Base-by-base conservation (phyloP, 2,113 vertebrate genomes). In the Vimba vimba region DNA sequence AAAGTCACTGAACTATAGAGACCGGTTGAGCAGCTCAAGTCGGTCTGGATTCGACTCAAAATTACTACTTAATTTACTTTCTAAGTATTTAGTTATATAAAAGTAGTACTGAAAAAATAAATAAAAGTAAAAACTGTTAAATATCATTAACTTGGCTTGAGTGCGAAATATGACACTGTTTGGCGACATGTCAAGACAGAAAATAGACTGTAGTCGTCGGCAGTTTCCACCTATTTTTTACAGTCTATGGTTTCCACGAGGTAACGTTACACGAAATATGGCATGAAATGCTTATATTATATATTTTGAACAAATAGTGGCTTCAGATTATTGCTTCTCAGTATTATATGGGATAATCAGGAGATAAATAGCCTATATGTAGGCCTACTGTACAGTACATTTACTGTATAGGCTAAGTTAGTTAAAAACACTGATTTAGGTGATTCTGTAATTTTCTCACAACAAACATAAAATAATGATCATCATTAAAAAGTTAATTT, bases 151-250 rank as follows among this genome's bases (percentile, higher is more conserved):
- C 10, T 60, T 78, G 47, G 17, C 39, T 21, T 47, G 71, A 73
- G 36, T 43, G 73, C 33, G 59, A 78, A 64, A 78, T 79, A 69
- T 82, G 73, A 82, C 73, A 82, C 43, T n/a, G n/a, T 74, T 75
- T 50, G 39, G 43, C 23, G 1, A 47, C 12, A 47, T 27, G 71
- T 47, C 71, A 50, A 50, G 12, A 52, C 36, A 30, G 68, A 52
- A 47, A 66, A 33, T 71, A 82, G 78, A 60, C 55, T 62, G 12
- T 27, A 73, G 13, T 55, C 71, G 39, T 74, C 5, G 2, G 23
- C 5, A 43, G 23, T 45, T 74, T 47, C 39, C 36, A 15, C 4
- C n/a, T n/a, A n/a, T n/a, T n/a, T n/a, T n/a, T n/a, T n/a, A n/a
- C n/a, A n/a, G n/a, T n/a, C n/a, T n/a, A n/a, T n/a, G n/a, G 23